Conservation (phyloP, 2,888 invertebrate species). For the Lordiphosa andalusiaca region DNA sequence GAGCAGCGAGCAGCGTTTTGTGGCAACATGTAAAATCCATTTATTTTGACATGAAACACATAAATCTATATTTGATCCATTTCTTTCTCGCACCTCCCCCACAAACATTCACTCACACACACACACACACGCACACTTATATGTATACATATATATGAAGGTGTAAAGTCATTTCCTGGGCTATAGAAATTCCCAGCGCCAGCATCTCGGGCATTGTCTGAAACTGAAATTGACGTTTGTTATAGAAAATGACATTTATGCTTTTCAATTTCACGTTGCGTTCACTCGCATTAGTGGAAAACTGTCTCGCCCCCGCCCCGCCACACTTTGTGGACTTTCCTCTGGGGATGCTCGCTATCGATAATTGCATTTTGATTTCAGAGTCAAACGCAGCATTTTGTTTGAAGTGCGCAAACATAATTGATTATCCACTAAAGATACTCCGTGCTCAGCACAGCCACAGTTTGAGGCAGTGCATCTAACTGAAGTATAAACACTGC, state of each 20-base stretch:
- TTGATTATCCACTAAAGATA: constrained; percentile 21
- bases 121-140: constrained; percentile 1
- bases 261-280: constrained; percentile 35
- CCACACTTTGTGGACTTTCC: too few relatives aligned
- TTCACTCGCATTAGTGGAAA: constrained; percentile 17
- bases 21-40: constrained; percentile 72
- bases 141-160: constrained; percentile 24
- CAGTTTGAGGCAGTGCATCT: constrained; percentile 11
- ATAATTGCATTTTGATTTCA: constrained; percentile 14
- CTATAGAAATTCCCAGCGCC: constrained; percentile 14
- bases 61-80: constrained; percentile 74
- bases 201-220: constrained; percentile 15
- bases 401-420: constrained; percentile 9
- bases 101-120: constrained; percentile 8
- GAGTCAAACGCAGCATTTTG: constrained; percentile 13
- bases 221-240: constrained; percentile 39
- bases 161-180: constrained; percentile 59
- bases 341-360: constrained; percentile 11
- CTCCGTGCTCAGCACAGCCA: constrained; percentile 1
- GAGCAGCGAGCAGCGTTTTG: constrained; percentile 29
- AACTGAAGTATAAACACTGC: constrained; percentile 11
- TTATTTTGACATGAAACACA: constrained; percentile 70
- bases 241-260: constrained; percentile 40
- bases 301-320: neutral
- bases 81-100: constrained; percentile 31